Evolutionary conservation across 92 coral and sea anemone species (phyloP).

Genomic region (Heliopora coerulea): DNA sequence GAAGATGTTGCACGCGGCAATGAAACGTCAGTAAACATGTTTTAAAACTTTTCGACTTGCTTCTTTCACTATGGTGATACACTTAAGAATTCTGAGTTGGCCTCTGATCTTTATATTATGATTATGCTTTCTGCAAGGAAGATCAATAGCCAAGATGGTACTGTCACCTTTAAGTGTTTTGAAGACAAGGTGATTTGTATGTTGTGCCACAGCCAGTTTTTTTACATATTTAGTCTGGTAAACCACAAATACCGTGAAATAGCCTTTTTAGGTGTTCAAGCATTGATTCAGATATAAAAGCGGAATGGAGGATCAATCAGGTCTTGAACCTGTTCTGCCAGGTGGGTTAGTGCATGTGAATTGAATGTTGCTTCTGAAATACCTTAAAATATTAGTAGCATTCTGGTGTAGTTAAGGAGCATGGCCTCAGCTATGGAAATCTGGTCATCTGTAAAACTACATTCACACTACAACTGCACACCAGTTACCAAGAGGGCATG

Average conservation of each 20-base stretch:
- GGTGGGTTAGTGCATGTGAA: slow-evolving; percentile 55
- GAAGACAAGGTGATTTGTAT: slow-evolving; percentile 38
- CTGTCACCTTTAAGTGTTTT: slow-evolving; percentile 36
- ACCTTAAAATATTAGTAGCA: slow-evolving; percentile 46
- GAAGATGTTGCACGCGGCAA: too few species aligned
- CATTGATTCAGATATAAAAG: slow-evolving; percentile 66
- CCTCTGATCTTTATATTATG: too few species aligned
- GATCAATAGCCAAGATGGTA: too few species aligned
- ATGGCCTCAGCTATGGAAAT: slow-evolving; percentile 62
- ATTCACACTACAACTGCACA: slow-evolving; percentile 54
- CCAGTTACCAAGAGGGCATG: slow-evolving; percentile 62
- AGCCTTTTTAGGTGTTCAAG: slow-evolving; percentile 60
- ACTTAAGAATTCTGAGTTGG: too few species aligned
- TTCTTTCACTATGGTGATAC: too few species aligned
- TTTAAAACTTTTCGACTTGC: too few species aligned
- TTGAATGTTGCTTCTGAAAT: slow-evolving; percentile 53
- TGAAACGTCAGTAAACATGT: too few species aligned
- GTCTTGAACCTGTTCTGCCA: slow-evolving; percentile 59
- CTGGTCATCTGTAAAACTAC: slow-evolving; percentile 49
- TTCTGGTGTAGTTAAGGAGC: slow-evolving; percentile 49
- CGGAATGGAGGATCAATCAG: slow-evolving; percentile 56
- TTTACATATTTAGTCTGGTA: slow-evolving; percentile 61
- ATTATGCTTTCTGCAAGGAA: too few species aligned
- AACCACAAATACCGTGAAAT: slow-evolving; percentile 64
- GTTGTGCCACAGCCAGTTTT: slow-evolving; percentile 56